A percentile compares a stretch with the other conserved stretches of the same genome.
Evolutionary conservation across 2,888 invertebrate species (phyloP).

Genomic region (Nomada goodeniana): DNA sequence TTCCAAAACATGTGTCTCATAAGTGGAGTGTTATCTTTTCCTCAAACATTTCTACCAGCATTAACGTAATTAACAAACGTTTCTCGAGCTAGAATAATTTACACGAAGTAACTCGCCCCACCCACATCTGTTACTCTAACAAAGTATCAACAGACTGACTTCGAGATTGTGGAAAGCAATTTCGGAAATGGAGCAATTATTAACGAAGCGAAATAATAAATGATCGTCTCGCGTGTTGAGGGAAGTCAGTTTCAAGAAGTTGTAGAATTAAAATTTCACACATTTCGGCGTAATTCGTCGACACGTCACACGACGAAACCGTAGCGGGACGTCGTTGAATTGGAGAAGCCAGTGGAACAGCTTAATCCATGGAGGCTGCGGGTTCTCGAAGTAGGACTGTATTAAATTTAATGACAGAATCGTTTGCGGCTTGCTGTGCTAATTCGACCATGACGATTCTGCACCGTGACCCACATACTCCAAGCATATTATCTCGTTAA

Average conservation of each 20-base stretch:
- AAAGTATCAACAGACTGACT: no score
- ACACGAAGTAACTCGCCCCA: no score
- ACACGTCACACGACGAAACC: neutral
- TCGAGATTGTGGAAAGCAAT: no score
- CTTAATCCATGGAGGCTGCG: slow-evolving; percentile 24
- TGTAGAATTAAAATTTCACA: neutral
- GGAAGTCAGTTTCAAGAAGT: neutral
- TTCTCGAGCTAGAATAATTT: no score
- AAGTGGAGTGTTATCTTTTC: no score
- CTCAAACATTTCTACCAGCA: no score
- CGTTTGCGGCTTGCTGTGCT: slow-evolving; percentile 25
- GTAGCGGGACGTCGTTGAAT: neutral
- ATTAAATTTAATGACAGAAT: slow-evolving; percentile 60
- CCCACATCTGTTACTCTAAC: no score
- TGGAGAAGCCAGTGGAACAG: slow-evolving; percentile 1
- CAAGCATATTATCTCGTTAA: slow-evolving; percentile 58
- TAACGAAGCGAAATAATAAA: no score
- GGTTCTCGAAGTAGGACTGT: slow-evolving; percentile 20
- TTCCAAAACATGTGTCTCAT: no score
- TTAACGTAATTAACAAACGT: no score
- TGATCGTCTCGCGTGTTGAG: neutral
- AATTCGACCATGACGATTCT: slow-evolving; percentile 50
- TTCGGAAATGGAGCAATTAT: no score
- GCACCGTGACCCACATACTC: slow-evolving; percentile 47
- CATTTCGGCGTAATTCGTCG: neutral